Percentiles rank a stretch among this genome's conserved stretches.
Evolutionary conservation across 2,797 vertebrate species (phyloP).

Genomic region (Sebastes kiyomatsui): DNA sequence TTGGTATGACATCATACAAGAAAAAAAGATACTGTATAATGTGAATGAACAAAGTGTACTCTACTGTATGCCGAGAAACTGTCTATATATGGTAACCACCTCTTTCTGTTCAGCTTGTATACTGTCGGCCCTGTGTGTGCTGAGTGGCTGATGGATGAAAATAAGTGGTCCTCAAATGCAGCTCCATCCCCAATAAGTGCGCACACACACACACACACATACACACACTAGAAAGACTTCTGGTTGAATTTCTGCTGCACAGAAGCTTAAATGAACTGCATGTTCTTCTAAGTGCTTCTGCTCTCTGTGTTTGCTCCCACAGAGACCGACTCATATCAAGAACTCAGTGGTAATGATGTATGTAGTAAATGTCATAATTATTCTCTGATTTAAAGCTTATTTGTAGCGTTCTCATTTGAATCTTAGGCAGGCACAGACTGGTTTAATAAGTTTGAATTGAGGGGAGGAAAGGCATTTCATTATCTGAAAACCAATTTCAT

Average conservation of each 20-base stretch:
- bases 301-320: conserved; percentile 1
- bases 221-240: not conserved
- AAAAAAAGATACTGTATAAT: not conserved
- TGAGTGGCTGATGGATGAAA: not conserved
- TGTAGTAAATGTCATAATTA: conserved; percentile 23
- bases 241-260: not conserved
- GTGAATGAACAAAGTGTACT: not conserved
- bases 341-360: conserved; percentile 3
- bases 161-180: not conserved
- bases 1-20: not conserved
- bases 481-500: conserved; percentile 5
- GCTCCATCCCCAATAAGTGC: not conserved
- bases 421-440: not conserved
- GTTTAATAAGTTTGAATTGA: not conserved
- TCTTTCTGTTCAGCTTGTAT: not conserved
- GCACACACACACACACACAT: not conserved
- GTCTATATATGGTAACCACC: not conserved
- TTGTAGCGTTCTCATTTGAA: not conserved
- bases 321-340: conserved; percentile 5
- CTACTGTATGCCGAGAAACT: not conserved
- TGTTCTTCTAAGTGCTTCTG: not conserved
- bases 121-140: not conserved
- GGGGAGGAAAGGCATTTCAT: not conserved
- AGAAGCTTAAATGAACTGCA: conserved; percentile 4
- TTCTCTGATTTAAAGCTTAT: conserved; percentile 15